A percentile compares a stretch with the other conserved stretches of the same genome.
Evolutionary conservation across 2,113 vertebrate genomes (phyloP).

Genomic region (Actinemys pallida): DNA sequence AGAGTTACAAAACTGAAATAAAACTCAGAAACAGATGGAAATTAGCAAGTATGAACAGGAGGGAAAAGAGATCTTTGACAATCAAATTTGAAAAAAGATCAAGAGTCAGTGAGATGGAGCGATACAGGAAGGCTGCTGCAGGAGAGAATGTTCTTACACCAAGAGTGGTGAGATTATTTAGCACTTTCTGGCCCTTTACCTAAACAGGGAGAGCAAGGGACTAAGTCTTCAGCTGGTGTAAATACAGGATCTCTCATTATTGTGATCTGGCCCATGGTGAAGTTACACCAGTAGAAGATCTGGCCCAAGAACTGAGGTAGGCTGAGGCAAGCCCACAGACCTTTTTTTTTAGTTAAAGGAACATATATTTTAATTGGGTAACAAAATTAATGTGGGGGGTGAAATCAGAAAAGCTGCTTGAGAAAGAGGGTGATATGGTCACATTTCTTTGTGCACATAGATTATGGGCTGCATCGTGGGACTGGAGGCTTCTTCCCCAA

Average conservation of each 20-base stretch:
- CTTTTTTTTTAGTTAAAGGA: neutral
- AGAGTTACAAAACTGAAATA: too few relatives aligned
- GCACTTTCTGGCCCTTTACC: too few relatives aligned
- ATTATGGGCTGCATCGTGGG: neutral
- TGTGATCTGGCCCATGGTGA: neutral
- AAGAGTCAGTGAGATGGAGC: neutral
- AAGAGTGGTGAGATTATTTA: neutral
- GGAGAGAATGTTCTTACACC: neutral
- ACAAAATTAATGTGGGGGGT: neutral
- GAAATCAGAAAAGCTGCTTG: neutral
- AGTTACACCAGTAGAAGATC: neutral
- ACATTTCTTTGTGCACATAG: neutral
- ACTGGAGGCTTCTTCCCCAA: neutral
- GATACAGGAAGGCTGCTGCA: neutral
- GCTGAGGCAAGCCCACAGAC: neutral
- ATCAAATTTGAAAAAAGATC: neutral
- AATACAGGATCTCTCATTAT: neutral
- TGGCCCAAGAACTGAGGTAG: neutral
- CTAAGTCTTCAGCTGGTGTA: neutral
- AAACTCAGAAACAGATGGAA: neutral
- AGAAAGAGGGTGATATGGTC: neutral
- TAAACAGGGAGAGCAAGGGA: neutral
- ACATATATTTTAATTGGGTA: neutral
- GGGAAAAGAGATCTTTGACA: neutral
- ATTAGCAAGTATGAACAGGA: neutral